phyloP scores from a whole-genome alignment of 2,797 vertebrate genomes.

The Darevskia nairensis region DNA sequence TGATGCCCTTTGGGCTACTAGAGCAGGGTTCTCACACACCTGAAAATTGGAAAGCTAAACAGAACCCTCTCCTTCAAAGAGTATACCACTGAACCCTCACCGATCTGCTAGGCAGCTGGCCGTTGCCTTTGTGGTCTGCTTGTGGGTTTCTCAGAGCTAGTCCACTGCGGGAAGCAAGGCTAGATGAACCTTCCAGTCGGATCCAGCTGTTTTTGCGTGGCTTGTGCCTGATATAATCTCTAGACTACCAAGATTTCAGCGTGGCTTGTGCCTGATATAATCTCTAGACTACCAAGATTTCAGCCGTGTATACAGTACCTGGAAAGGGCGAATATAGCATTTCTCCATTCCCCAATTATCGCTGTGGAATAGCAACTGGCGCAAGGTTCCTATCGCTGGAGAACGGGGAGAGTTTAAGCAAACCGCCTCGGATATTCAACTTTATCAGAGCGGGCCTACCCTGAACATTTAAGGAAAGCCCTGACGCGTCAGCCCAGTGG shows the following conservation, averaged over 20 bases:
- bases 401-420: background rate
- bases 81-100: background rate
- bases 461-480: too few relatives aligned
- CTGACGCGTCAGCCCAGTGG: too few relatives aligned
- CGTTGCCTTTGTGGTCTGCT: background rate
- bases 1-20: background rate
- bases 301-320: too few relatives aligned
- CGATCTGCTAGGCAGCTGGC: background rate
- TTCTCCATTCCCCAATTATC: background rate
- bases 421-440: background rate
- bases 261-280: too few relatives aligned
- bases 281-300: background rate
- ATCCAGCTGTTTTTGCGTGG: background rate
- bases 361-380: background rate
- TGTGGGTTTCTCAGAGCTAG: background rate
- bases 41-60: background rate
- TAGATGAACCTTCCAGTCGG: background rate
- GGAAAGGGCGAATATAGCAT: background rate
- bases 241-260: background rate
- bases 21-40: background rate
- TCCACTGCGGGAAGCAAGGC: background rate
- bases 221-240: too few relatives aligned
- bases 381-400: too few relatives aligned
- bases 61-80: background rate
- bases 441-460: background rate